These are phyloP conservation scores for Amazona ochrocephala DNA, from an alignment of 2,797 vertebrate genomes.

Conservation along the genomic window DNA sequence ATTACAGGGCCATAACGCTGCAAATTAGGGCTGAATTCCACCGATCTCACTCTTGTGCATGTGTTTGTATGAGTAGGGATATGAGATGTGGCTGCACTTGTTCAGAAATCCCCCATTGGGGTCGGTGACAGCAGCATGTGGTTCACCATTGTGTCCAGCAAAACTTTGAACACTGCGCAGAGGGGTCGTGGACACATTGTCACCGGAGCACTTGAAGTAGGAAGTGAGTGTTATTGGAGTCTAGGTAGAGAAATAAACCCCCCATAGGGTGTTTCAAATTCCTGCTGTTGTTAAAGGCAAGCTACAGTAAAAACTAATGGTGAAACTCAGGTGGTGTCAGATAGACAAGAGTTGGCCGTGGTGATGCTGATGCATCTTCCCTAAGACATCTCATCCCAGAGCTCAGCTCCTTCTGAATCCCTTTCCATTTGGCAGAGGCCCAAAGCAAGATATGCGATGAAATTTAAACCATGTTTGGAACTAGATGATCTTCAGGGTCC, in stretches of 20 bases:
- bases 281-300: neutral
- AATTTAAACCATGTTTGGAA: neutral
- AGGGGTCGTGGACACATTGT: rapidly evolving
- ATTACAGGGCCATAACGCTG: neutral
- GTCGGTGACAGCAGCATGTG: rapidly evolving
- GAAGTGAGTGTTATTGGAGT: neutral
- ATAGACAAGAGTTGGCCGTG: neutral
- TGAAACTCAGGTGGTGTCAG: neutral
- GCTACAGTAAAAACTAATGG: neutral
- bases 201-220: neutral
- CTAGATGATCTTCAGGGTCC: neutral
- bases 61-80: neutral
- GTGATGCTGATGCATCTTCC: neutral
- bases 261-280: rapidly evolving
- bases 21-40: neutral
- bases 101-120: neutral
- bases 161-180: neutral
- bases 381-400: neutral
- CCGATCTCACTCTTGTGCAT: rapidly evolving
- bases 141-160: neutral
- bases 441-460: neutral
- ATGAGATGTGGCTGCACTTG: neutral
- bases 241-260: neutral
- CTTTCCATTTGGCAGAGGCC: neutral
- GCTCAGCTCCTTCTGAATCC: neutral